Base-by-base conservation (phyloP, 2,797 vertebrate species). In the Neosilurus hyrtlii region DNA sequence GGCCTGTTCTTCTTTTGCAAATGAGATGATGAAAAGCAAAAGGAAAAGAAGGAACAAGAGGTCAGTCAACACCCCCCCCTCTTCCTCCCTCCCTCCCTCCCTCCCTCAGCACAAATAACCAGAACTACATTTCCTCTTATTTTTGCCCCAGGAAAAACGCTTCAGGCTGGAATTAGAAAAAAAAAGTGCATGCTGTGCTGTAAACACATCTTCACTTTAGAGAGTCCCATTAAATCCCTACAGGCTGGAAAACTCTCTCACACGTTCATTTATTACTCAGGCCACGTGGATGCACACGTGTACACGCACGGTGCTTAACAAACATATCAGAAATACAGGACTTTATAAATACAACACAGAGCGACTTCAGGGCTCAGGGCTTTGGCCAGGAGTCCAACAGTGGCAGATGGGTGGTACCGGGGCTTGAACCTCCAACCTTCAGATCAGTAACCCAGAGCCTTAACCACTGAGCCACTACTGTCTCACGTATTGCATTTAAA, bases 11-110 rank as follows among this genome's bases (percentile, higher is more conserved):
- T 22, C 79, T 82, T 51, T 57, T 67, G 35, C 68, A 52, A 51
- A 65, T 51, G 20, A 70, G 30, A 66, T 30, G 76, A 81, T 61
- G 54, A 80, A 86, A 79, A 82, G 75, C 68, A n/a, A 80, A 80
- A 76, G 37, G 35, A 82, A 81, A 72, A 70, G 3, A 37, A 71
- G 74, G 62, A 30, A 24, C 83, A 49, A 35, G n/a, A 74, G 80
- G 78, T 76, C 62, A 78, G 67, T 12, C 54, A 62, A 6, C 81
- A 79, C 70, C 43, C 11, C 15, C 63, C 66, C 51, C 54, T n/a
- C 59, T 68, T 49, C 74, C 70, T 79, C 43, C 54, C 75, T 79
- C 43, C 54, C 59, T 68, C 35, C 74, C 70, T 79, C 43, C 54
- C 75, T 79, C 43, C 54, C 43, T 79, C 57, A 82, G 77, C 35